Evolutionary conservation across 2,888 invertebrate species (phyloP), one percentile per base, ranked within the genome.

Genomic region (Druceiella hillmani): DNA sequence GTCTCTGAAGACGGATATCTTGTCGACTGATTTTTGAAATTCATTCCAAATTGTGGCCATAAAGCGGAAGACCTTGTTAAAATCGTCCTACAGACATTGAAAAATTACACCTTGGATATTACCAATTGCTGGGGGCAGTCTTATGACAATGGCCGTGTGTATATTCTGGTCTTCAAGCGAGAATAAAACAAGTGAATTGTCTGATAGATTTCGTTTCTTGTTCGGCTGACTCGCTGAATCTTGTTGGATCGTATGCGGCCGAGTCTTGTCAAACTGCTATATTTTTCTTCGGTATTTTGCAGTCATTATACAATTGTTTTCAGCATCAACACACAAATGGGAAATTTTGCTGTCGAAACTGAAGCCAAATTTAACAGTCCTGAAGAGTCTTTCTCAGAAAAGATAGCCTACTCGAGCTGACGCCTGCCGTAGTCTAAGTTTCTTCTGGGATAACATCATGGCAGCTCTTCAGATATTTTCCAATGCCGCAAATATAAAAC

Each of bases 401-500:
- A 36, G 40, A 40, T 46, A 42, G 42, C 44, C 38, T 27, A 39
- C 40, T 37, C 36, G 40, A 43, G 40, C 40, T 30, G 42, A 46
- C 33, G 44, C 37, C 10, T 40, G 40, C 11, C 34, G 38, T 27
- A 37, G 32, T 16, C 38, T 44, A 17, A 35, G 41, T 17, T 28
- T 35, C 28, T 45, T 40, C 27, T 44, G 36, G 34, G 33, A 24
- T 29, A 34, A 36, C 24, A 27, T 46, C 17, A 38, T 30, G n/a
- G 30, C 26, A 9, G 40, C 34, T 17, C 32, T 40, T 11, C 26
- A 15, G 20, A 38, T 38, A 26, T 42, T 43, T 22, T 36, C 31
- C 14, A 40, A 38, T 32, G 38, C 37, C 33, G 27, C 6, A 28
- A 45, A 32, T 32, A n/a, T n/a, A n/a, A n/a, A n/a, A n/a, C n/a